These are phyloP conservation scores for Drosophila pallidifrons DNA, from an alignment of 1,140 invertebrate species.

Conservation along the genomic window DNA sequence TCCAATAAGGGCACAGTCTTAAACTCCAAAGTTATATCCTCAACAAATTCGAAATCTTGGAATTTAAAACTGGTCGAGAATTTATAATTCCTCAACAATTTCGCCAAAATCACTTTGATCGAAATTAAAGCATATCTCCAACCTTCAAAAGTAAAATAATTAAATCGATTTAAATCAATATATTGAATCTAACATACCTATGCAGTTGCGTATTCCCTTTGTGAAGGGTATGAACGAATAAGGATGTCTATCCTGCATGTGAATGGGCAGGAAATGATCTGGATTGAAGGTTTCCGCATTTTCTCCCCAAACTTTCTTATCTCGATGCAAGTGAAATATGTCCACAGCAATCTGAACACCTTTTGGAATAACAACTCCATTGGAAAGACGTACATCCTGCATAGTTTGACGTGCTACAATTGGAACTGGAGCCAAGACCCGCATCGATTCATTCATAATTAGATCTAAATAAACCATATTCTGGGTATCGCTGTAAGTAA, in stretches of 20 bases:
- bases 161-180: neutral
- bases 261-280: slow-evolving; percentile 74
- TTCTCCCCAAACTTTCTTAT: slow-evolving; percentile 70
- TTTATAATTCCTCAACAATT: slow-evolving; percentile 67
- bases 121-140: slow-evolving; percentile 79
- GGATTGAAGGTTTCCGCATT: slow-evolving; percentile 78
- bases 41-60: slow-evolving; percentile 69
- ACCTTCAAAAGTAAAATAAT: slow-evolving; percentile 42
- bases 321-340: slow-evolving; percentile 73
- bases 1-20: slow-evolving; percentile 60
- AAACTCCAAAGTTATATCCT: slow-evolving; percentile 76
- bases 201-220: slow-evolving; percentile 78
- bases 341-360: slow-evolving; percentile 65
- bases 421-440: slow-evolving; percentile 84
- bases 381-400: slow-evolving; percentile 62
- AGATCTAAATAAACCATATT: slow-evolving; percentile 89
- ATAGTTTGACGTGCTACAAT: slow-evolving; percentile 64
- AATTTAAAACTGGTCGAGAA: slow-evolving; percentile 73
- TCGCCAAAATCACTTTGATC: slow-evolving; percentile 67
- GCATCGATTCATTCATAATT: slow-evolving; percentile 88
- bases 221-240: slow-evolving; percentile 81
- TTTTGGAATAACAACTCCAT: slow-evolving; percentile 64
- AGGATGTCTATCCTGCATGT: slow-evolving; percentile 64
- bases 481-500: slow-evolving; percentile 86
- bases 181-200: slow-evolving; percentile 55